Conservation (phyloP, 1,140 invertebrate genomes). For the Druon quercuslanigerum region DNA sequence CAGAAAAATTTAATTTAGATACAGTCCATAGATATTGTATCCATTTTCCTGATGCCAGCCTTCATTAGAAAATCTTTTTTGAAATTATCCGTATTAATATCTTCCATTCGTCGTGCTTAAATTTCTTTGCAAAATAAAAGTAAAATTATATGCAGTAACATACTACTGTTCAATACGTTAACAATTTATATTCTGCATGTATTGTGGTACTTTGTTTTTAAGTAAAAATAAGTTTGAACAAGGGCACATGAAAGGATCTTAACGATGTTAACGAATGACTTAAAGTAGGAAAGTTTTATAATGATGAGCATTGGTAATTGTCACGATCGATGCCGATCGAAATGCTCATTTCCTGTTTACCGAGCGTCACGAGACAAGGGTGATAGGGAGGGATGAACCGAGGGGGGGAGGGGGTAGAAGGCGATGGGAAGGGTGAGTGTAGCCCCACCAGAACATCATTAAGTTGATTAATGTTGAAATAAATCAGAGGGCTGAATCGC, state of each 20-base stretch:
- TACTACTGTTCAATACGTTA: no score
- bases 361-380: slow-evolving; percentile 56
- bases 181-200: no score
- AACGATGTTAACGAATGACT: slow-evolving; percentile 12
- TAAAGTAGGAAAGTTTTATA: slow-evolving; percentile 50
- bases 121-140: no score
- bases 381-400: slow-evolving; percentile 48
- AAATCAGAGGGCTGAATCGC: slow-evolving; percentile 72
- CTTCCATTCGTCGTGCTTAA: no score
- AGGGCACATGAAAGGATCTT: not conserved
- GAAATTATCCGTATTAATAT: no score
- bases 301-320: slow-evolving; percentile 68
- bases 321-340: slow-evolving; percentile 74
- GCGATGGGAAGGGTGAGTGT: slow-evolving; percentile 57
- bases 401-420: slow-evolving; percentile 44
- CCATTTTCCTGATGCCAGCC: no score
- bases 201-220: not conserved
- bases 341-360: slow-evolving; percentile 74
- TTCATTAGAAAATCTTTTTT: no score
- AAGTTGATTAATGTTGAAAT: slow-evolving; percentile 76
- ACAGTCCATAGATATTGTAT: no score
- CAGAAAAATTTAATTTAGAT: no score
- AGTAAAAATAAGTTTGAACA: not conserved
- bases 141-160: no score
- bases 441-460: slow-evolving; percentile 71